Base-by-base conservation (phyloP, 2,797 vertebrate genomes). In the Oreochromis grahami region DNA sequence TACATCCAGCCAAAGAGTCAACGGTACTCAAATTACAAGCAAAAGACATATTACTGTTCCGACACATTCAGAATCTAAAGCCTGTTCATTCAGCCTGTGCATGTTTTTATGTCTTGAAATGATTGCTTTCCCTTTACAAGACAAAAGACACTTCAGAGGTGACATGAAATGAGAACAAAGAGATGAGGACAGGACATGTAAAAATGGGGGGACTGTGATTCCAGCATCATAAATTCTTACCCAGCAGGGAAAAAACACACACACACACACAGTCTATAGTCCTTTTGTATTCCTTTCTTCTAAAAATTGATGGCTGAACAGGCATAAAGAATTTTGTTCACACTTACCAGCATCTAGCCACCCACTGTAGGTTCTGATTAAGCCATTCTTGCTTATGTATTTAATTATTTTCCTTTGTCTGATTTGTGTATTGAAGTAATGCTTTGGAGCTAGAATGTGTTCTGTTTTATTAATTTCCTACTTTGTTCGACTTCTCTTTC, bases 161-260 rank as follows among this genome's bases (percentile, higher is more conserved):
- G 68, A 72, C 68, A 72, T 48, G 43, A 72, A 48, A 72, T 72
- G 68, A 48, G 24, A 72, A 72, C 68, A 72, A 48, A 72, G 68
- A 3, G 43, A 72, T 48, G 68, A 72, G 6, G 68, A 70, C 6
- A 48, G 24, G 15, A 72, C 43, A 72, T 72, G 68, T 24, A 72
- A 72, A 48, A 72, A 72, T 19, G 68, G 68, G 43, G n/a, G 14
- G 24, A 19, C 68, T 72, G 68, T 72, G 41, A 48, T 72, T 48
- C 41, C 3, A 72, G 68, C 68, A 70, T 70, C 13, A 43, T 70
- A 26, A 70, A 45, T 70, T 45, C 21, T 14, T 45, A 70, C 41
- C 21, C 65, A 45, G 65, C 41, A 43, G 41, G 41, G 21, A n/a
- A n/a, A n/a, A n/a, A n/a, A n/a, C n/a, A n/a, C n/a, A n/a, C n/a